Percentiles rank a stretch among this genome's conserved stretches.
Conservation (phyloP, 2,888 invertebrate species). For the Pachycephus smyrnensis region DNA sequence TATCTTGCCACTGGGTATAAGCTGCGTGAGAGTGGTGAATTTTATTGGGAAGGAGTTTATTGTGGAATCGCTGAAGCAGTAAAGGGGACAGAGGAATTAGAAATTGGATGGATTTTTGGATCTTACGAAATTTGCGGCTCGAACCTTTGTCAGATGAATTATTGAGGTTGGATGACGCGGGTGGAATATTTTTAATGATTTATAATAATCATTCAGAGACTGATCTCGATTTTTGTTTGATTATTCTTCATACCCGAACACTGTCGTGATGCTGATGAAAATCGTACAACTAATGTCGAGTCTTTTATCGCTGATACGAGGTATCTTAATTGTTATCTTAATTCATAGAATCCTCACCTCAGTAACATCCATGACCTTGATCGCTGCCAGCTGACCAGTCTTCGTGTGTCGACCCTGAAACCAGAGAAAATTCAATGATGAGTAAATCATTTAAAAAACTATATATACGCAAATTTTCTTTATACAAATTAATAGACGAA, state of each 20-base stretch:
- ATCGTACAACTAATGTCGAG: background rate
- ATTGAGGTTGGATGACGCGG: background rate
- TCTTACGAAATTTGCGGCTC: background rate
- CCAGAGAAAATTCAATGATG: slow-evolving; percentile 31
- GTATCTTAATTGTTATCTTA: background rate
- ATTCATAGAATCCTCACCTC: slow-evolving; percentile 71
- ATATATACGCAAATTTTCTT: too few relatives aligned
- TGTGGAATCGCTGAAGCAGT: background rate
- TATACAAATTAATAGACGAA: too few relatives aligned
- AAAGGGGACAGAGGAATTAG: background rate
- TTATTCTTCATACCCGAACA: background rate
- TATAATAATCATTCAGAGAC: background rate
- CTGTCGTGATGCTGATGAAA: background rate
- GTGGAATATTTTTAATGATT: background rate
- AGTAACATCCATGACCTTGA: slow-evolving; percentile 99
- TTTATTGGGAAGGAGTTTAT: background rate
- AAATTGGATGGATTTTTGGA: background rate
- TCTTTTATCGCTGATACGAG: background rate
- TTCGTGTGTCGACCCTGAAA: slow-evolving; percentile 97
- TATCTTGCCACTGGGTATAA: background rate
- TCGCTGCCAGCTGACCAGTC: slow-evolving; percentile 99
- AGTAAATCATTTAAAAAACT: background rate
- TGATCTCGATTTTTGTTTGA: background rate
- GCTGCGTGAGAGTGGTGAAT: background rate
- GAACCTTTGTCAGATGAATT: background rate